Evolutionary conservation across 1,140 invertebrate species (phyloP).

Genomic region (Gerris buenoi): DNA sequence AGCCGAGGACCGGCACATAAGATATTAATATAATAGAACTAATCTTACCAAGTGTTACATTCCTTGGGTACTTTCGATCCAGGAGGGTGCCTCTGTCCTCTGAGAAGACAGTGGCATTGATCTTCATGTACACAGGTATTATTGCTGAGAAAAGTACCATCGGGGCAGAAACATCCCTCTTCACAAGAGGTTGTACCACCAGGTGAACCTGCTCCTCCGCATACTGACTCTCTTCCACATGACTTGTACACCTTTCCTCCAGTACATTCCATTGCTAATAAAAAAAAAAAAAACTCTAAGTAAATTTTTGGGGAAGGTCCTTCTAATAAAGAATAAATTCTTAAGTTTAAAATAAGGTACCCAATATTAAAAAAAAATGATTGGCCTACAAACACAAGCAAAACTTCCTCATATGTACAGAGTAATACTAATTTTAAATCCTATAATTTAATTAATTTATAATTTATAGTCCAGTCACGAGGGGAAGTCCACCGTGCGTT

Average conservation of each 20-base stretch:
- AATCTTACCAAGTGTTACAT: slow-evolving; percentile 62
- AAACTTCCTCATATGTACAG: too few species aligned
- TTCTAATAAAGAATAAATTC: too few species aligned
- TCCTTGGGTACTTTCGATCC: slow-evolving; percentile 56
- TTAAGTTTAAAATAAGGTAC: too few species aligned
- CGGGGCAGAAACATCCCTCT: slow-evolving; percentile 76
- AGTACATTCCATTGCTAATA: slow-evolving; percentile 49
- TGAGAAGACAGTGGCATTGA: slow-evolving; percentile 62
- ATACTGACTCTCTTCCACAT: slow-evolving; percentile 45
- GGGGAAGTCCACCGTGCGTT: too few species aligned
- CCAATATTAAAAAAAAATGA: too few species aligned
- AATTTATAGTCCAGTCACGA: too few species aligned
- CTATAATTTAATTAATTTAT: too few species aligned
- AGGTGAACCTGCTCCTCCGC: slow-evolving; percentile 27
- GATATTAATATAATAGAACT: neutral
- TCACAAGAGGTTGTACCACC: slow-evolving; percentile 38
- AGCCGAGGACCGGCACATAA: too few species aligned
- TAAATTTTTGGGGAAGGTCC: too few species aligned
- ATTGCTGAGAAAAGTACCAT: slow-evolving; percentile 44
- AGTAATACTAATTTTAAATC: too few species aligned
- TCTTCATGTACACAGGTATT: slow-evolving; percentile 51
- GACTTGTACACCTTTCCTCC: slow-evolving; percentile 50
- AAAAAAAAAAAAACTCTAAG: too few species aligned
- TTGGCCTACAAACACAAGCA: too few species aligned
- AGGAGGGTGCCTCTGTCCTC: slow-evolving; percentile 56